These are phyloP conservation scores for Phrynocephalus vlangalii DNA, from an alignment of 2,797 vertebrate genomes.

Conservation along the genomic window DNA sequence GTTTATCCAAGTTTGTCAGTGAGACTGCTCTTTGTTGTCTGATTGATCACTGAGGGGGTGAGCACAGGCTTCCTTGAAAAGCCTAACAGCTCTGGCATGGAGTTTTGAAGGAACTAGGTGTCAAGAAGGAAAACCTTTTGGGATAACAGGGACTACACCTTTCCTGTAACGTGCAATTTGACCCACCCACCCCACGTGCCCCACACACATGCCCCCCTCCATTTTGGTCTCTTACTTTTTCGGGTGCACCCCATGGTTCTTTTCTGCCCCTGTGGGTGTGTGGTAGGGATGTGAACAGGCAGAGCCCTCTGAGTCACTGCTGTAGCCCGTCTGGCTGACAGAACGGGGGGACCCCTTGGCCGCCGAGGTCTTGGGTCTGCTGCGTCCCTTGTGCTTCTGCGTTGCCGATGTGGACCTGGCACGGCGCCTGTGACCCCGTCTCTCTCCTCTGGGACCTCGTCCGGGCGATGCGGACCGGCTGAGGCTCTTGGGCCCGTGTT, in stretches of 20 bases:
- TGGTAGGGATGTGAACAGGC: constrained; percentile 73
- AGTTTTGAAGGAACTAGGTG: too few species aligned
- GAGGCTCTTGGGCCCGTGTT: constrained; percentile 81
- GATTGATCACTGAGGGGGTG: too few species aligned
- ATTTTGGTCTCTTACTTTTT: constrained; percentile 85
- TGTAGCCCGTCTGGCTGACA: constrained; percentile 82
- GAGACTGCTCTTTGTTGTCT: too few species aligned
- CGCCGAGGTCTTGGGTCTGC: constrained; percentile 71
- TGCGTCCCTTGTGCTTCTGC: constrained; percentile 80
- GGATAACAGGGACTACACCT: too few species aligned
- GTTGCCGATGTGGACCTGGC: constrained; percentile 78
- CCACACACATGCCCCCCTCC: too few species aligned
- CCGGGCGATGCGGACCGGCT: constrained; percentile 72
- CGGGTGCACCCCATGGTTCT: constrained; percentile 80
- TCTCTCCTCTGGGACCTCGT: constrained; percentile 76
- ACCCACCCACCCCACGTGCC: too few species aligned
- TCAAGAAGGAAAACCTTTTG: too few species aligned
- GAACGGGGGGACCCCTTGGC: constrained; percentile 81
- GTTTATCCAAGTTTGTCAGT: too few species aligned
- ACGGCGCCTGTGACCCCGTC: constrained; percentile 70
- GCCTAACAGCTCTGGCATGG: too few species aligned
- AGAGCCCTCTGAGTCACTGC: constrained; percentile 87
- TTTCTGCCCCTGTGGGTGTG: constrained; percentile 73
- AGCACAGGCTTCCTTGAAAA: too few species aligned
- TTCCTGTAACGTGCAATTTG: too few species aligned